phyloP scores from a whole-genome alignment of 2,113 vertebrate species.

The Aegithalos caudatus region DNA sequence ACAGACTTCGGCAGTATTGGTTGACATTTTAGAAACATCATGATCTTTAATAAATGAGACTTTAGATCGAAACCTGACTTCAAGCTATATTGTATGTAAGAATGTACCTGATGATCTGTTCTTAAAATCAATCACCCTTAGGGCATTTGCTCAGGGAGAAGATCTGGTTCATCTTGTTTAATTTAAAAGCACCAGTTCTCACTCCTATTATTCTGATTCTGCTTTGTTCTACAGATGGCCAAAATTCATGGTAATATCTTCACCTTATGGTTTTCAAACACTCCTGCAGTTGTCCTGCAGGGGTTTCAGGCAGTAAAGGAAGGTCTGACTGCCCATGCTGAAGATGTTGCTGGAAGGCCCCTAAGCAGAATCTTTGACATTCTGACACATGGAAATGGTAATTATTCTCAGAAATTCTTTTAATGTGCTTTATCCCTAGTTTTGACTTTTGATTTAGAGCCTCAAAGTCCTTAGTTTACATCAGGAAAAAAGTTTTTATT shows the following conservation, averaged over 20 bases:
- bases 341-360: conserved; percentile 41
- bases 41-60: not conserved
- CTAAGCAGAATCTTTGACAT: fast-evolving
- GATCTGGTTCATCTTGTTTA: not conserved
- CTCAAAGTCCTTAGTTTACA: not conserved
- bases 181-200: not conserved
- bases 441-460: not conserved
- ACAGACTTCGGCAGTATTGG: not conserved
- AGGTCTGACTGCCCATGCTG: conserved; percentile 35
- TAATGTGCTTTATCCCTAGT: not conserved
- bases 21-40: not conserved
- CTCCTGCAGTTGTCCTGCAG: conserved; percentile 17
- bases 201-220: not conserved
- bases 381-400: conserved; percentile 33
- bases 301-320: conserved; percentile 59
- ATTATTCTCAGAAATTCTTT: not conserved
- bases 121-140: not conserved
- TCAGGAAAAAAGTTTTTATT: not conserved
- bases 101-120: not conserved
- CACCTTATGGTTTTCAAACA: conserved; percentile 7
- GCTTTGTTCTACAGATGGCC: conserved; percentile 20
- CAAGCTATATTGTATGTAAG: not conserved
- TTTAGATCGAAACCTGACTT: not conserved
- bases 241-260: conserved; percentile 30
- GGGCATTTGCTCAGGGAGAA: not conserved